A percentile compares a stretch with the other conserved stretches of the same genome.
Evolutionary conservation across 2,888 invertebrate genomes (phyloP).

Genomic region (Lochmaea capreae): DNA sequence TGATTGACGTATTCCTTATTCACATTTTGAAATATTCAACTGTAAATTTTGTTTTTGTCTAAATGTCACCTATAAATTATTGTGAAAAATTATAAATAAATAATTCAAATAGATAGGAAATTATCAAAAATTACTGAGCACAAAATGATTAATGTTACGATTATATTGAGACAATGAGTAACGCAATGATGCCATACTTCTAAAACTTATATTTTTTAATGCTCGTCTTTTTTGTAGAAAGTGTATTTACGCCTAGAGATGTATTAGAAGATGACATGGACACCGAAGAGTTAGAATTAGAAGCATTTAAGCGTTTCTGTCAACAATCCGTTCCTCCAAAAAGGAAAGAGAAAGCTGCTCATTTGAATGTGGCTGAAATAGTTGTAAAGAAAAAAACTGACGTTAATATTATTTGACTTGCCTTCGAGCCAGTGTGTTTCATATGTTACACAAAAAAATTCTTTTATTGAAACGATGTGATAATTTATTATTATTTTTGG

Average conservation of each 20-base stretch:
- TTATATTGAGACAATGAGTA: no score
- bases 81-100: no score
- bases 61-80: no score
- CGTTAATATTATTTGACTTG: constrained; percentile 42
- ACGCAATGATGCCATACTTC: no score
- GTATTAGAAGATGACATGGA: constrained; percentile 84
- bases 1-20: no score
- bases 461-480: constrained; percentile 46
- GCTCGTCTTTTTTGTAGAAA: constrained; percentile 62
- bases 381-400: constrained; percentile 73
- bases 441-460: constrained; percentile 28
- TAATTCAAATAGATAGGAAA: no score
- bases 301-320: constrained; percentile 89
- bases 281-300: constrained; percentile 83
- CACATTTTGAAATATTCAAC: no score
- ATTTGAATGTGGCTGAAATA: constrained; percentile 84
- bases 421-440: constrained; percentile 31
- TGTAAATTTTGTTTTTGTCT: no score
- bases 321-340: constrained; percentile 84
- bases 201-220: no score
- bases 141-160: no score
- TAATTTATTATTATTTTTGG: constrained; percentile 45
- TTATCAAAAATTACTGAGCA: no score
- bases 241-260: constrained; percentile 85
- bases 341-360: constrained; percentile 78